Evolutionary conservation across 2,113 vertebrate genomes (phyloP), one percentile per base, ranked within the genome.

Genomic region (Mellivora capensis): DNA sequence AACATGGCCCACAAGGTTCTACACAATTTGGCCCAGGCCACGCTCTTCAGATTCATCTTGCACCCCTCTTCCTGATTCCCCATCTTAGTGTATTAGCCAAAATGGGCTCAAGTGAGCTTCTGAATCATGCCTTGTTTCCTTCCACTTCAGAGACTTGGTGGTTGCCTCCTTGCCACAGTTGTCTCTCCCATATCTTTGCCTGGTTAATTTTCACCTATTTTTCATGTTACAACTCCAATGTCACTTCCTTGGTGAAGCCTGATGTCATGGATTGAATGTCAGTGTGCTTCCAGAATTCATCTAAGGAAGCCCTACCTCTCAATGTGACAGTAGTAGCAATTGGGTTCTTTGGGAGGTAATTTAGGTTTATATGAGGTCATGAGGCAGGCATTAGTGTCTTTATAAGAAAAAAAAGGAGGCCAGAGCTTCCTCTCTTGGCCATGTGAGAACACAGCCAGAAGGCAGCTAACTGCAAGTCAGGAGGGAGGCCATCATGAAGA

Each of bases 61-160:
- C 1, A 47, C 17, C 4, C 9, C 9, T 74, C 11, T 71, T 13
- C 29, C 23, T 4, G 9, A 23, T 20, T 12, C 1, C 10, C 11
- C 4, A 12, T 15, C 1, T 42, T 25, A 31, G 37, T 71, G 34
- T 44, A 13, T 27, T 44, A 49, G 37, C 9, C 44, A 62, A 54
- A 85, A 5, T 2, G 20, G n/a, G 42, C 44, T 94, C 4, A 6
- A 37, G n/a, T 67, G 42, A 76, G 20, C n/a, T 44, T 74, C 23
- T 69, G 23, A 44, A 25, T 27, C 12, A 49, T 6, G 13, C 47
- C 23, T 80, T 42, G 15, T n/a, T 80, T 69, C 25, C 44, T 91
- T 91, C n/a, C 3, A 1, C 42, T 89, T 82, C 21, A 71, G 39
- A 80, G 14, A 25, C 13, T 84, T 17, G n/a, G 31, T 62, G 31